These are phyloP conservation scores for Lepus oiostolus DNA, from an alignment of 2,797 vertebrate genomes.

Conservation along the genomic window DNA sequence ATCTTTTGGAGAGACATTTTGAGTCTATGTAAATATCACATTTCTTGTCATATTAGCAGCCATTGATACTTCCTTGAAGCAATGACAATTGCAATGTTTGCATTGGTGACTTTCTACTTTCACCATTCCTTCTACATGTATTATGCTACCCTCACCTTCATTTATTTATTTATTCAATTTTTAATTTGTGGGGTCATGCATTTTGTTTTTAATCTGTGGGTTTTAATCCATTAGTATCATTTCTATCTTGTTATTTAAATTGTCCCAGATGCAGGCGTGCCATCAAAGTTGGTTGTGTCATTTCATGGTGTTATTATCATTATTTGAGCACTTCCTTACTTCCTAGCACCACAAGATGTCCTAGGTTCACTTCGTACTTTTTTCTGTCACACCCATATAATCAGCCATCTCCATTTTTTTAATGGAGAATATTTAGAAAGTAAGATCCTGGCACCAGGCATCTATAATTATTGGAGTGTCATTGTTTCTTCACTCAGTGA, in stretches of 20 bases:
- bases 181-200: neutral
- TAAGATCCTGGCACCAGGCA: neutral
- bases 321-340: neutral
- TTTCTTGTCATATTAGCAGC: neutral
- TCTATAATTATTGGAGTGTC: neutral
- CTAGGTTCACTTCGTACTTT: neutral
- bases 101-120: neutral
- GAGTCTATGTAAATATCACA: neutral
- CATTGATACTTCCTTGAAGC: neutral
- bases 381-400: neutral
- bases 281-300: neutral
- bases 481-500: neutral
- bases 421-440: neutral
- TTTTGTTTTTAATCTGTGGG: slow-evolving; percentile 1
- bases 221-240: neutral
- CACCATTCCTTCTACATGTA: neutral
- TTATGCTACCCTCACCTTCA: neutral
- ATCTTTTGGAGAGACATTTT: neutral
- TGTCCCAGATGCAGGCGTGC: neutral
- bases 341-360: neutral
- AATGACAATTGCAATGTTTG: neutral
- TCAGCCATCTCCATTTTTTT: neutral
- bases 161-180: neutral
- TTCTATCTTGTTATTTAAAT: neutral
- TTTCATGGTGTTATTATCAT: neutral